These are phyloP conservation scores for Dinocampus coccinellae DNA, from an alignment of 2,888 invertebrate species.

Conservation along the genomic window DNA sequence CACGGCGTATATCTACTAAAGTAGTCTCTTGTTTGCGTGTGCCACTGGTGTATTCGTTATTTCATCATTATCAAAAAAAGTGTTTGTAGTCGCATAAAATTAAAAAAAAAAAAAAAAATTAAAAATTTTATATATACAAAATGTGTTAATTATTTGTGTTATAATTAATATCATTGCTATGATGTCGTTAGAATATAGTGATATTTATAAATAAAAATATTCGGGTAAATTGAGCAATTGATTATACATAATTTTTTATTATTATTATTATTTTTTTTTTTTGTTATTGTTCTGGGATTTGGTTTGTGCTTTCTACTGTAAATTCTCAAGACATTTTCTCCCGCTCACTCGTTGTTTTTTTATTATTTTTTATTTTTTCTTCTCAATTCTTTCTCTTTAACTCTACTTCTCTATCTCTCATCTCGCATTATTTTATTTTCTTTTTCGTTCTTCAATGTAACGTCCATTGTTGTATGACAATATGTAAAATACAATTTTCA, in stretches of 20 bases:
- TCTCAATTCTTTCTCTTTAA: not conserved
- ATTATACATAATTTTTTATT: too few species aligned
- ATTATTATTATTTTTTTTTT: too few species aligned
- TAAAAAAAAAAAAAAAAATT: not conserved
- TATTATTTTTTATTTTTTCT: not conserved
- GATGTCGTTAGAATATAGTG: not conserved
- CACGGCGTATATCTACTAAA: constrained; percentile 34
- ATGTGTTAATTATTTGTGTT: not conserved
- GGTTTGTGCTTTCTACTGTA: too few species aligned
- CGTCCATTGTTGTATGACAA: too few species aligned
- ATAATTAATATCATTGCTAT: not conserved
- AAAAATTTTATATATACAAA: too few species aligned
- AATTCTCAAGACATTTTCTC: too few species aligned
- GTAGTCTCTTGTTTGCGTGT: constrained; percentile 20
- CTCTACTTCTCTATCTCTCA: too few species aligned
- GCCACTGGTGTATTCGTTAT: not conserved
- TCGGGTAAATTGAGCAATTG: not conserved
- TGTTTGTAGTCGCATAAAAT: not conserved
- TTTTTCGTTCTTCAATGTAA: too few species aligned
- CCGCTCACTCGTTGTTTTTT: not conserved
- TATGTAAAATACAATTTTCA: not conserved
- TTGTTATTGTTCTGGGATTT: constrained; percentile 1
- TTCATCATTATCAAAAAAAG: not conserved
- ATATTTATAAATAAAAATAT: not conserved
- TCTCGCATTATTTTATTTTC: too few species aligned